Conservation (phyloP, 2,888 invertebrate genomes). For the Amblyteles armatorius region DNA sequence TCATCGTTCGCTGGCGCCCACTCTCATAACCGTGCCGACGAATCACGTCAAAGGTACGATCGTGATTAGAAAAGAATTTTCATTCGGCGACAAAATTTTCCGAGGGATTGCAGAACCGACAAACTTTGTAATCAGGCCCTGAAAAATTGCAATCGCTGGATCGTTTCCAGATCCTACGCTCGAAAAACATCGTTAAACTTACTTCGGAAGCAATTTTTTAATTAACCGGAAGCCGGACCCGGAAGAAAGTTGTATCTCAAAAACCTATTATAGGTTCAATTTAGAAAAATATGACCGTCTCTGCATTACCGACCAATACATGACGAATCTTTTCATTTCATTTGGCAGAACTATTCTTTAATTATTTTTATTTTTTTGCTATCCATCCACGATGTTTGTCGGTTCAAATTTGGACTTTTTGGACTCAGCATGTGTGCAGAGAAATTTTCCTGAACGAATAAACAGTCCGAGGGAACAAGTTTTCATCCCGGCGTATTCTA, state of each 20-base stretch:
- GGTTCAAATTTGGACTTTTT: background rate
- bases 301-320: background rate
- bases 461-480: constrained; percentile 12
- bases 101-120: background rate
- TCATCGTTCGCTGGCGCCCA: constrained; percentile 1
- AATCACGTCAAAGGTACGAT: background rate
- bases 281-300: background rate
- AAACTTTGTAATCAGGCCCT: background rate
- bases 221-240: background rate
- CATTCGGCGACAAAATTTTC: background rate
- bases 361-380: background rate
- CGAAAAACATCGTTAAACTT: background rate
- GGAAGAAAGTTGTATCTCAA: background rate
- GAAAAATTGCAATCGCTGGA: background rate
- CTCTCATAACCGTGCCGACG: constrained; percentile 16
- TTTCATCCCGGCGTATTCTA: constrained; percentile 11
- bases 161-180: background rate
- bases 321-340: background rate
- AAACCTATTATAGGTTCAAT: background rate
- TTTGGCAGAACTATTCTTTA: background rate
- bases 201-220: background rate
- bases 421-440: background rate
- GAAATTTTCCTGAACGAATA: constrained; percentile 8
- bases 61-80: constrained; percentile 28
- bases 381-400: background rate